Base-by-base conservation (phyloP, 2,888 invertebrate genomes). In the Caenorhabditis angaria region DNA sequence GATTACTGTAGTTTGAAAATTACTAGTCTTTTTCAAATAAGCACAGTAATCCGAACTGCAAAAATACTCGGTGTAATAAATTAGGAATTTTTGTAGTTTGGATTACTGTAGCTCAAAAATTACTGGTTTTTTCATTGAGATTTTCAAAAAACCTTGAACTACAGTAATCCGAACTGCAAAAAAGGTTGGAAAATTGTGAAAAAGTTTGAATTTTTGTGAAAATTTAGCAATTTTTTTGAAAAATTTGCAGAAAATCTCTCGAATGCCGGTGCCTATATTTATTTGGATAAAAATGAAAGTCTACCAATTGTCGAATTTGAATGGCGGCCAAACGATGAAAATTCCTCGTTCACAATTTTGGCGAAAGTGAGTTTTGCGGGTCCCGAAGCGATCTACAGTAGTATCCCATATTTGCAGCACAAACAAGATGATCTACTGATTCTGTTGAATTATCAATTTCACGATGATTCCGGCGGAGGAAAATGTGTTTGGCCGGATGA, bases 321-420 rank as follows among this genome's bases (percentile, higher is more conserved):
- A 20, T 81, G 80, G 79, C 65, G 60, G 27, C 80, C 81, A 0
- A 32, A 70, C 10, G 71, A 74, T 27, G 69, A 48, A 25, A 82
- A 80, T 60, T 64, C 81, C 0, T 82, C 81, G 18, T 83, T 82
- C 60, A 80, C 80, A 0, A 66, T 83, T 54, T 62, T 80, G 10
- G 71, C 71, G 1, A 73, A 66, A 32, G 65, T 72, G 51, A 12
- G 14, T 50, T 64, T 25, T 61, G 54, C 18, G 5, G n/a, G n/a
- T n/a, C n/a, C n/a, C 8, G 3, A 29, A 12, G 14, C 24, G 35
- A 61, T 8, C 22, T 18, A 8, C 25, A 28, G n/a, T 20, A 59
- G 6, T 53, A 61, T 48, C 27, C 28, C 24, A 8, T 22, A n/a
- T 58, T 64, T 76, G 47, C 70, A 78, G 75, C 56, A 72, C 47